Evolutionary conservation across 2,888 invertebrate species (phyloP), one percentile per base, ranked within the genome.

Genomic region (Amblyjoppa proteus): DNA sequence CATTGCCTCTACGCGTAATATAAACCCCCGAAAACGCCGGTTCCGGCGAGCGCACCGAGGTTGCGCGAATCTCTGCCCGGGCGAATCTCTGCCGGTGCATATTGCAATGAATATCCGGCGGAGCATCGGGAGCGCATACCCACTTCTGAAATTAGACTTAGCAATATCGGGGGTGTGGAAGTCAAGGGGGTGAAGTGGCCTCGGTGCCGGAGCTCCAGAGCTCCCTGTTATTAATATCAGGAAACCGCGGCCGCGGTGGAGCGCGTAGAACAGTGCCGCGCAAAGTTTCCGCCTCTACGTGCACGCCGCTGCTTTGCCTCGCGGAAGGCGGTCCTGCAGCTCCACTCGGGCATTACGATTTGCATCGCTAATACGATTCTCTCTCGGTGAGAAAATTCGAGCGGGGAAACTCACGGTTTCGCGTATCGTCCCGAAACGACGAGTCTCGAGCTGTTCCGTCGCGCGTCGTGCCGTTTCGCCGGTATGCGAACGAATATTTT

Each of bases 111-210:
- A 85, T 82, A 87, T 88, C 81, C 78, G 66, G 78, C 77, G 68
- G 66, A 80, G 66, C 53, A 58, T 76, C 58, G 49, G n/a, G 68
- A 68, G 74, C 41, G 61, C 64, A 82, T 77, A 88, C 87, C 87
- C 88, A 88, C 88, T 89, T 88, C 83, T 84, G 85, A 88, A 89
- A 90, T 90, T 88, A 89, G 89, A 89, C 88, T 88, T 89, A 88
- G 90, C 87, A 89, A 89, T 88, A 88, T 88, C 84, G 88, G 87
- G 77, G 68, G 20, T 49, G 4, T 61, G n/a, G 31, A 56, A 68
- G 56, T 56, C 61, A 45, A 25, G 61, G 41, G 31, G 58, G 73
- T 38, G 68, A 34, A 73, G 41, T 64, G 56, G 61, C 58, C 66
- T 69, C 31, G 41, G 69, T 41, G 16, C 68, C 64, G 41, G 25